Conservation (phyloP, 2,113 vertebrate species). For the Dromaius novaehollandiae region DNA sequence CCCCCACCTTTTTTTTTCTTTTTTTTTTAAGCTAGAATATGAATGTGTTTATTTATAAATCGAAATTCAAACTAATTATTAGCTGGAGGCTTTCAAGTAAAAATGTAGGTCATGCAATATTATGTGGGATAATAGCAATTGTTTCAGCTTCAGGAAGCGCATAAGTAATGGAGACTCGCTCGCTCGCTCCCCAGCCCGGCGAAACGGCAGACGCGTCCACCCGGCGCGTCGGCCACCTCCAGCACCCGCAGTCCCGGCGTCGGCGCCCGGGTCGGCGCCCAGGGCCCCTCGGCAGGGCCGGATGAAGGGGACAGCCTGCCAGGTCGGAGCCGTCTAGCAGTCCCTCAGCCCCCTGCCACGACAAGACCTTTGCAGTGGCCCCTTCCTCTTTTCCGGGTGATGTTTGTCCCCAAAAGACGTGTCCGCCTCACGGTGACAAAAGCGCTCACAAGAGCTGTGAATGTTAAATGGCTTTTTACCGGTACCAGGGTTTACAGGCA, state of each 20-base stretch:
- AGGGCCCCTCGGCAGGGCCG: not conserved
- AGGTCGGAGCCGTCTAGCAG: not conserved
- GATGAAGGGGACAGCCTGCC: not conserved
- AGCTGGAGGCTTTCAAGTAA: slow-evolving; percentile 78
- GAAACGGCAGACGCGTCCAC: not conserved
- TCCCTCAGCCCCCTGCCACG: not conserved
- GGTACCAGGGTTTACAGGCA: not conserved
- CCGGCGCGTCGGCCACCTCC: not conserved
- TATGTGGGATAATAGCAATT: slow-evolving; percentile 70
- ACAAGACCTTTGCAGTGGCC: not conserved
- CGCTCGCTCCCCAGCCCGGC: slow-evolving; percentile 22
- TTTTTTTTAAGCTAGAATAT: slow-evolving; percentile 48
- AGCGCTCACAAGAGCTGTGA: not conserved
- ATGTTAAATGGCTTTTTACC: not conserved
- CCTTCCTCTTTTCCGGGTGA: not conserved
- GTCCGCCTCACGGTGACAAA: not conserved
- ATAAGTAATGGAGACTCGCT: slow-evolving; percentile 51
- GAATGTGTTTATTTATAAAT: slow-evolving; percentile 78
- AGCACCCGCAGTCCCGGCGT: not conserved
- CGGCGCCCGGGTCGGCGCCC: not conserved
- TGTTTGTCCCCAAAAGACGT: not conserved
- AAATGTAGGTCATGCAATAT: slow-evolving; percentile 78
- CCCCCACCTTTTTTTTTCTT: not conserved
- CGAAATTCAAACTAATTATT: slow-evolving; percentile 75
- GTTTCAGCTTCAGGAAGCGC: slow-evolving; percentile 68